A percentile compares a stretch with the other conserved stretches of the same genome.
Evolutionary conservation across 2,797 vertebrate genomes (phyloP).

Genomic region (Kryptopterus vitreolus): DNA sequence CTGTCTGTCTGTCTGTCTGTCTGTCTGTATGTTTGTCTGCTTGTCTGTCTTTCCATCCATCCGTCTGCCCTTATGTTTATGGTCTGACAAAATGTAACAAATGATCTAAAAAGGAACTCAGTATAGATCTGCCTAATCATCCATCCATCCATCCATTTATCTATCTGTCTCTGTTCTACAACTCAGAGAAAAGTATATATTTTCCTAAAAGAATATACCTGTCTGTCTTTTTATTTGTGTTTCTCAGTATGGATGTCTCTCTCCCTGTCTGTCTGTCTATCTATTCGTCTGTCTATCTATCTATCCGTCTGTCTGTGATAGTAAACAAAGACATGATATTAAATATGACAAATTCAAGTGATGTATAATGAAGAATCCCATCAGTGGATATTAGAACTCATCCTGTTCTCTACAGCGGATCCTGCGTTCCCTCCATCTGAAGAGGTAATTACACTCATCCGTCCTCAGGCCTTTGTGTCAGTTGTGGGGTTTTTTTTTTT

Average conservation of each 20-base stretch:
- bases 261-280: neutral
- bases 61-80: too few species aligned
- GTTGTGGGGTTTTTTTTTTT: slow-evolving; percentile 22
- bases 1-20: too few species aligned
- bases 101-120: too few species aligned
- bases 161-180: neutral
- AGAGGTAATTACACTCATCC: slow-evolving; percentile 85
- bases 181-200: too few species aligned
- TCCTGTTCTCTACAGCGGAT: slow-evolving; percentile 70
- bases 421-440: slow-evolving; percentile 75
- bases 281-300: slow-evolving; percentile 47
- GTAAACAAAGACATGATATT: neutral
- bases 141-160: neutral
- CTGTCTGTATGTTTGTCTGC: too few species aligned
- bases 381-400: neutral
- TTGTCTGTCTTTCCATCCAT: too few species aligned
- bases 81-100: too few species aligned
- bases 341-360: neutral
- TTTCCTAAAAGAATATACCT: too few species aligned
- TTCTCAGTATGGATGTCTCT: neutral
- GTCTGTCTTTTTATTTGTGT: neutral
- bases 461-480: slow-evolving; percentile 83
- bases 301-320: slow-evolving; percentile 1
- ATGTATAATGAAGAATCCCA: too few species aligned
- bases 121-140: too few species aligned